Conservation (phyloP, 2,797 vertebrate genomes). For the Anisognathus igniventris region DNA sequence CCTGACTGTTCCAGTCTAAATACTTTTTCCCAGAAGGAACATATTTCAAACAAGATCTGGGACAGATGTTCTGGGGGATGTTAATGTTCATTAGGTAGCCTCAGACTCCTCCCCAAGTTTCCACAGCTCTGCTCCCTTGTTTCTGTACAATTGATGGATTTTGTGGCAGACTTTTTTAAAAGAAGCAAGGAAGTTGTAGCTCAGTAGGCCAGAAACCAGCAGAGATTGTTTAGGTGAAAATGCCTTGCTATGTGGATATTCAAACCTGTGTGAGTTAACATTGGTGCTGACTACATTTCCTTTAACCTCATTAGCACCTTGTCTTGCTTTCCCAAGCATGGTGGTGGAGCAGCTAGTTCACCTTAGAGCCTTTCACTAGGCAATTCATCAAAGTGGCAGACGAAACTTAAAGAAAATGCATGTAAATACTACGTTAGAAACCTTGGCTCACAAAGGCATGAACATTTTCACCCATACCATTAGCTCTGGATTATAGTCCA, state of each 20-base stretch:
- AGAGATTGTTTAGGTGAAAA: slow-evolving; percentile 26
- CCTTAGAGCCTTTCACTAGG: neutral
- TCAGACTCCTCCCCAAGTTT: neutral
- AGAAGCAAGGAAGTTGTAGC: slow-evolving; percentile 8
- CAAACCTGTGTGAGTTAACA: slow-evolving; percentile 41
- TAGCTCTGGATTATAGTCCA: neutral
- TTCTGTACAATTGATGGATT: neutral
- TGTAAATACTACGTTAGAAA: slow-evolving; percentile 43
- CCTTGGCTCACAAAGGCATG: neutral
- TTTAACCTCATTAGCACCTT: slow-evolving; percentile 55
- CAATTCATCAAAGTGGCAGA: slow-evolving; percentile 35
- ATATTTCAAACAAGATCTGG: neutral
- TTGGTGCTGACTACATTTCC: slow-evolving; percentile 46
- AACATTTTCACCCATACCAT: slow-evolving; percentile 19
- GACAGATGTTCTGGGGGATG: neutral
- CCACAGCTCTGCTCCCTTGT: neutral
- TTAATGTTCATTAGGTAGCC: neutral
- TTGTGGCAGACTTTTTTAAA: neutral
- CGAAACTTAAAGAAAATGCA: slow-evolving; percentile 29
- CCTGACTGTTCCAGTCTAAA: neutral
- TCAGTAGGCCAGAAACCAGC: slow-evolving; percentile 37
- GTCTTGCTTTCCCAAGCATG: slow-evolving; percentile 69
- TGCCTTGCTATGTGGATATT: slow-evolving; percentile 10
- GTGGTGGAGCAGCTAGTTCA: slow-evolving; percentile 40
- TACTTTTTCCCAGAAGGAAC: neutral